Conservation (phyloP, 2,888 invertebrate species). For the Drosophila neonasuta region DNA sequence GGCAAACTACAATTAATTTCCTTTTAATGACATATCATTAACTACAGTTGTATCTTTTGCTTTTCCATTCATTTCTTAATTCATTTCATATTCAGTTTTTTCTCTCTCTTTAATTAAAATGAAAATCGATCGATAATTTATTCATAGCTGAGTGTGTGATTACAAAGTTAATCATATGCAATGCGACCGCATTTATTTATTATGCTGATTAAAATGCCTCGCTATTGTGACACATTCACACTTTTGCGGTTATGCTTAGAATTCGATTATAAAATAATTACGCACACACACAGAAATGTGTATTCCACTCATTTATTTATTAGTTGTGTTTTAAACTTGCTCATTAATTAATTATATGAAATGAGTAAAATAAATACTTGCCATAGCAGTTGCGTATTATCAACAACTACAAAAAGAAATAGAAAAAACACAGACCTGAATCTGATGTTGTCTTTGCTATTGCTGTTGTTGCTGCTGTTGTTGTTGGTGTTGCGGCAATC, state of each 20-base stretch:
- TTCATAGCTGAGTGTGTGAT: constrained; percentile 31
- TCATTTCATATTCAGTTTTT: not conserved
- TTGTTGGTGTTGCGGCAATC: constrained; percentile 43
- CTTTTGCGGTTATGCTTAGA: constrained; percentile 13
- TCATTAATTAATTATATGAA: constrained; percentile 40
- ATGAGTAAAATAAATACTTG: constrained; percentile 17
- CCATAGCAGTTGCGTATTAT: constrained; percentile 20
- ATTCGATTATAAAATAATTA: constrained; percentile 10
- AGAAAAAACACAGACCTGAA: constrained; percentile 1
- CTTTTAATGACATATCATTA: constrained; percentile 7
- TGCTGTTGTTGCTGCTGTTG: not conserved
- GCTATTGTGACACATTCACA: constrained; percentile 19
- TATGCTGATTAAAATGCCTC: constrained; percentile 33
- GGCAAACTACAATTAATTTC: constrained; percentile 7
- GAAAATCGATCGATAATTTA: constrained; percentile 32
- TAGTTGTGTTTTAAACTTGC: not conserved
- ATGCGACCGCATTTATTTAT: constrained; percentile 38
- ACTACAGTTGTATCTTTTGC: not conserved
- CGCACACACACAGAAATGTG: not conserved
- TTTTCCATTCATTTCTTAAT: not conserved
- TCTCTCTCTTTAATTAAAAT: constrained; percentile 4
- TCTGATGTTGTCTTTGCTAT: constrained; percentile 5
- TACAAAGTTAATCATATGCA: constrained; percentile 40
- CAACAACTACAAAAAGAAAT: not conserved
- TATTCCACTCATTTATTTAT: not conserved